Evolutionary conservation across 2,113 vertebrate species (phyloP), one percentile per base, ranked within the genome.

Genomic region (Lepus timidus): DNA sequence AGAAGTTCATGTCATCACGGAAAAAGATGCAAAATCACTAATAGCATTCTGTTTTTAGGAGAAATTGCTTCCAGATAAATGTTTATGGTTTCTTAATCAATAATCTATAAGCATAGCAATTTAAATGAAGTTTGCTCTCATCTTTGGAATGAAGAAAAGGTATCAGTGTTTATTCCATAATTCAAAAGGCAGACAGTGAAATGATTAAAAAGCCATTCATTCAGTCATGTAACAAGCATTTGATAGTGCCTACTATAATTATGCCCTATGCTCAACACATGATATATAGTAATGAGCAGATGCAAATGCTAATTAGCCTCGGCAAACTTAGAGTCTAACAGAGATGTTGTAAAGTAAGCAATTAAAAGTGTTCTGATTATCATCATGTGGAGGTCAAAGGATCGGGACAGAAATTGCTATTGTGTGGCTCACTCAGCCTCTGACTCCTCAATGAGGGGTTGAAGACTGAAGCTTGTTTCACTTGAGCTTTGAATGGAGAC

Each of bases 41-140:
- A 70, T 3, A 55, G 3, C 61, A 58, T 51, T 74, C 31, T 94
- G n/a, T 79, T 85, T 95, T 92, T 68, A 82, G 73, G 68, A n/a
- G 25, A 91, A 89, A 88, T 64, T 19, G 9, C 11, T 95, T 96
- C 68, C 49, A 25, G 6, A 44, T 51, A 84, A 83, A 83, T 80
- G 25, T 31, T 62, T 39, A 58, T 23, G 6, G 22, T 58, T 71
- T 44, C 3, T 33, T 88, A 20, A 44, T 33, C 52, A 75, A 65
- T 76, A 74, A 92, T 68, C 78, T 74, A 31, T 79, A 80, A 64
- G 49, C 9, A 61, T 3, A 67, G 58, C 22, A 85, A 49, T 73
- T 81, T 64, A 92, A 79, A 81, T 85, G 16, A 94, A 90, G 36
- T 4, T 73, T 71, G 9, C 10, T 79, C 10, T 65, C 23, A 49